These are phyloP conservation scores for Penelope pileata DNA, from an alignment of 2,113 vertebrate species.

Conservation along the genomic window DNA sequence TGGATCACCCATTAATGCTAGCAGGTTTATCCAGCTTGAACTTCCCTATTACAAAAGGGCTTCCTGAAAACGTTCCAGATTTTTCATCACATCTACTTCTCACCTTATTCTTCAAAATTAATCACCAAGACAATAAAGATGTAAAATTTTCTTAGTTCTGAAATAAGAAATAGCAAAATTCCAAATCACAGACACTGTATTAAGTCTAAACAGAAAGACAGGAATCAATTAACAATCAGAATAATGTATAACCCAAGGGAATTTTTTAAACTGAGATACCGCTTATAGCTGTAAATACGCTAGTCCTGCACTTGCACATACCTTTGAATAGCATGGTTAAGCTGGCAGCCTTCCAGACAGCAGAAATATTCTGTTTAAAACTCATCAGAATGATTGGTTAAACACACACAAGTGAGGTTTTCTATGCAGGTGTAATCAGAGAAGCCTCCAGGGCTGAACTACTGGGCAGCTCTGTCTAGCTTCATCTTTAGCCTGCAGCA, in stretches of 20 bases:
- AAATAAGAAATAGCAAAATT: background rate
- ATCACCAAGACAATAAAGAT: background rate
- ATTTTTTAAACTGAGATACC: background rate
- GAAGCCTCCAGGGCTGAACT: background rate
- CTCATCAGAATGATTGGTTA: background rate
- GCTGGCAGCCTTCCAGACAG: background rate
- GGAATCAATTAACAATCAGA: background rate
- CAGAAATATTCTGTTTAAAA: background rate
- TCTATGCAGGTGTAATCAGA: background rate
- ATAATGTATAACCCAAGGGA: background rate
- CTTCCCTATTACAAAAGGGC: background rate
- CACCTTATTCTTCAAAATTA: background rate
- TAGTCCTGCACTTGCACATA: rapidly evolving
- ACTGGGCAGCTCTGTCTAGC: rapidly evolving
- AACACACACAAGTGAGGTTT: background rate
- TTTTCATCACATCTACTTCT: background rate
- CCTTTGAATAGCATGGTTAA: background rate
- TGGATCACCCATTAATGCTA: background rate
- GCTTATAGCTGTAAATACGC: background rate
- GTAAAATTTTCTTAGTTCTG: background rate
- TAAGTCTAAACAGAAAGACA: background rate
- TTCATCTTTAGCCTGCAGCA: background rate
- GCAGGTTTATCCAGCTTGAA: background rate
- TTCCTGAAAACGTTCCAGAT: background rate
- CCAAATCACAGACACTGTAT: background rate